Percentiles rank a stretch among this genome's conserved stretches.
phyloP scores from a whole-genome alignment of 2,797 vertebrate genomes.

The Dendrocincla fuliginosa region DNA sequence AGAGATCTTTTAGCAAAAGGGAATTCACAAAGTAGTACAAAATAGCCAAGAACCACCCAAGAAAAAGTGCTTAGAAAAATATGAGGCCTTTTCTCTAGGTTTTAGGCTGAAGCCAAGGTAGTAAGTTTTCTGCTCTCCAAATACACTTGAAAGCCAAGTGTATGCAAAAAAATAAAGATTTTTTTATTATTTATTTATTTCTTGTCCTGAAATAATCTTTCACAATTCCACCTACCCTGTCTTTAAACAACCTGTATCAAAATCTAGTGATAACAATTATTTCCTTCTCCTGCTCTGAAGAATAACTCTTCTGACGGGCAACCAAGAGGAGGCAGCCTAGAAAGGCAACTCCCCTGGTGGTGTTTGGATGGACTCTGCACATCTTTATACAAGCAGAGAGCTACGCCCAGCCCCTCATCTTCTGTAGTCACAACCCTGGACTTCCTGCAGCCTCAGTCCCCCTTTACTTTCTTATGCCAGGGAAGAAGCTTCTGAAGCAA shows the following conservation, averaged over 20 bases:
- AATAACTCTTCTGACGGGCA: not conserved
- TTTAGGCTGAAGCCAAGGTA: not conserved
- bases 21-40: not conserved
- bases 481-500: not conserved
- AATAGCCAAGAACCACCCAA: conserved; percentile 2
- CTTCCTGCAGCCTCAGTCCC: not conserved
- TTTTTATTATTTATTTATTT: not conserved
- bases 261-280: not conserved
- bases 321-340: not conserved
- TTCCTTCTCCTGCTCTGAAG: not conserved
- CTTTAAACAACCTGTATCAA: not conserved
- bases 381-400: not conserved
- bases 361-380: not conserved
- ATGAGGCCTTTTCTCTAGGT: not conserved
- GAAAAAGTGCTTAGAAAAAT: not conserved
- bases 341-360: not conserved
- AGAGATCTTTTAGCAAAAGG: not conserved
- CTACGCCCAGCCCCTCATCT: fast-evolving
- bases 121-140: not conserved
- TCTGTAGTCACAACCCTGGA: not conserved
- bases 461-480: not conserved
- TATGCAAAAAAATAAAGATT: not conserved
- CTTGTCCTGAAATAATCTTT: not conserved
- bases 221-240: not conserved
- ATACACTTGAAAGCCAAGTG: not conserved